These are phyloP conservation scores for Austrofundulus limnaeus DNA, from an alignment of 2,113 vertebrate genomes.

Conservation along the genomic window DNA sequence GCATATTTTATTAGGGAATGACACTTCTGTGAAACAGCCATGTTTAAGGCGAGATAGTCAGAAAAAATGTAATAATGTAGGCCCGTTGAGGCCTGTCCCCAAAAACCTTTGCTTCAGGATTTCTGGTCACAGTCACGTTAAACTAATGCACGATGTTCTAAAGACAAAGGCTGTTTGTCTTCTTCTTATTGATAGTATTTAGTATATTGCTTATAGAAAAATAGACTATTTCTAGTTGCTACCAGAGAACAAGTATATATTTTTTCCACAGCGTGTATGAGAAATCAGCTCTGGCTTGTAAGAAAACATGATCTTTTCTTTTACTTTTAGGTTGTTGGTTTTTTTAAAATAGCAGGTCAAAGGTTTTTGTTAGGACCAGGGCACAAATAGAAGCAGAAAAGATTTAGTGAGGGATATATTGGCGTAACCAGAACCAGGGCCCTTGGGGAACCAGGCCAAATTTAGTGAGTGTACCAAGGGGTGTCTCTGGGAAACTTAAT, in stretches of 20 bases:
- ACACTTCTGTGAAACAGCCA: too few relatives aligned
- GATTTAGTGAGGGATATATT: slow-evolving; percentile 26
- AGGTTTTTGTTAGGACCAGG: not conserved
- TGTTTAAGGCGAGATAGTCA: too few relatives aligned
- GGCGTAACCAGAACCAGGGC: slow-evolving; percentile 33
- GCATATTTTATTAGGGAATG: too few relatives aligned
- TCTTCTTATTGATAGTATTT: too few relatives aligned
- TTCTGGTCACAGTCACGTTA: too few relatives aligned
- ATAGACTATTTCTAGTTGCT: too few relatives aligned
- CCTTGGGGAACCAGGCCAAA: slow-evolving; percentile 63
- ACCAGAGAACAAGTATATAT: too few relatives aligned
- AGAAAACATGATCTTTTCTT: not conserved
- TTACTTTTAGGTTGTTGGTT: not conserved
- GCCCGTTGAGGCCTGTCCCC: too few relatives aligned
- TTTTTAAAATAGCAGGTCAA: slow-evolving; percentile 1
- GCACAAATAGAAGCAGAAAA: slow-evolving; percentile 5
- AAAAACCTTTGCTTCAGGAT: too few relatives aligned
- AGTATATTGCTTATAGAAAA: too few relatives aligned
- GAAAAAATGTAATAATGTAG: too few relatives aligned
- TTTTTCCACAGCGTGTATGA: not conserved
- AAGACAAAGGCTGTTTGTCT: not conserved
- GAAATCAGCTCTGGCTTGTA: not conserved
- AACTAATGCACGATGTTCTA: not conserved
- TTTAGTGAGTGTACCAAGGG: slow-evolving; percentile 63
- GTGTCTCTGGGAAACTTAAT: slow-evolving; percentile 58